Base-by-base conservation (phyloP, 1,140 invertebrate genomes). In the Medauroidea extradentata region DNA sequence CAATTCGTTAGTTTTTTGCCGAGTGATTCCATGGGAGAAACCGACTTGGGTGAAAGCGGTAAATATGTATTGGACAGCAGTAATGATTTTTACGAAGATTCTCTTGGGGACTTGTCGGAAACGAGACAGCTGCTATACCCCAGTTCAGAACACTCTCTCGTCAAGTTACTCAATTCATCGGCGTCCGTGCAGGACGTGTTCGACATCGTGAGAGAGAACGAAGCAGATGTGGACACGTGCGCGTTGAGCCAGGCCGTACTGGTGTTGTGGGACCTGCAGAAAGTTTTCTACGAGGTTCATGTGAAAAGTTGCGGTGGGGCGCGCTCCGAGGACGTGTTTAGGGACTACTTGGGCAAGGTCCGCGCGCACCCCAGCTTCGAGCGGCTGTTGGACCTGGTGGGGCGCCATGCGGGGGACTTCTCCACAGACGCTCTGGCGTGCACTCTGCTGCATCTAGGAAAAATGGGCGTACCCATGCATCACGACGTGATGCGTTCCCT, bases 231-330 rank as follows among this genome's bases (percentile, higher is more conserved):
- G 11, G 41, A 29, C 27, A 39, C 23, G 3, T 24, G 41, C 19
- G 14, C 27, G 14, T 34, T 51, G 14, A 57, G 56, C 29, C 56
- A 57, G 21, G 56, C 48, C 14, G 56, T 57, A 8, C 3, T 57
- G 5, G 48, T 57, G 18, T 29, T 57, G n/a, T 57, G 56, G 56
- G 46, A 49, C n/a, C 46, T 57, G 27, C 56, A 57, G n/a, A 57
- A 57, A 41, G 39, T 39, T 14, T 57, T 57, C 29, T 38, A 34
- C 18, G 50, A 51, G 27, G 43, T 38, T 8, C 18, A 57, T n/a
- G n/a, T 51, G 16, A 19, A 29, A 13, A 19, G 24, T 51, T 34
- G 9, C 16, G 27, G 19, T 9, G 25, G 38, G 14, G 38, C 16
- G 9, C 13, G 9, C 3, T n/a, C 19, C 9, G 13, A 18, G 16